phyloP scores from a whole-genome alignment of 2,113 vertebrate species.

The Odocoileus virginianus region DNA sequence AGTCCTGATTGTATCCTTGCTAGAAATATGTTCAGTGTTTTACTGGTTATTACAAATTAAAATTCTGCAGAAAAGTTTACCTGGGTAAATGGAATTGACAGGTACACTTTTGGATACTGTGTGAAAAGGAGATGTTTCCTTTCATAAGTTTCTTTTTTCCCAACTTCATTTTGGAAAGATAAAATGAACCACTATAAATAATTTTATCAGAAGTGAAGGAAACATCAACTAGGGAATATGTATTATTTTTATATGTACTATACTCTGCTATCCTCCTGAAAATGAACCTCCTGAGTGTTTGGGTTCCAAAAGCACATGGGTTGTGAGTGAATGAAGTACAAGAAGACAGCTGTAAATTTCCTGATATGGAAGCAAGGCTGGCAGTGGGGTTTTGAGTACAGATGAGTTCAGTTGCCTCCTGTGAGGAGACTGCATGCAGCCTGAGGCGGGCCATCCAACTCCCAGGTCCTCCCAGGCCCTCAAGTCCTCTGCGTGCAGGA shows the following conservation, averaged over 20 bases:
- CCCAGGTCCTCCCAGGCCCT: neutral
- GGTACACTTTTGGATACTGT: neutral
- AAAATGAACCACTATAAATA: neutral
- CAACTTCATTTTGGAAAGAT: neutral
- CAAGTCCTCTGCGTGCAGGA: fast-evolving
- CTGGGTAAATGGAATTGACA: neutral
- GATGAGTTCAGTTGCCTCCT: neutral
- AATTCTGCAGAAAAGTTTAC: neutral
- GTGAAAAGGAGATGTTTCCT: neutral
- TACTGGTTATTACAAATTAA: neutral
- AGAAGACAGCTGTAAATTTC: neutral
- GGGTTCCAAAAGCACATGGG: neutral
- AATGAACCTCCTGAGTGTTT: neutral
- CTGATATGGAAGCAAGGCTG: neutral
- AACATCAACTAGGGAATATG: neutral
- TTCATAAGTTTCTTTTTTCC: neutral
- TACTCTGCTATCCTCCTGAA: neutral
- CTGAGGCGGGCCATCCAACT: neutral
- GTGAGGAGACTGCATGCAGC: neutral
- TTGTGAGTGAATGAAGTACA: neutral
- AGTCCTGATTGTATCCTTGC: neutral
- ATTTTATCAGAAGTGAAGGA: neutral
- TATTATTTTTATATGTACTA: neutral
- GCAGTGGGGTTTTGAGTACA: neutral
- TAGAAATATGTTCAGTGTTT: neutral